Evolutionary conservation across 1,140 invertebrate genomes (phyloP), one percentile per base, ranked within the genome.

Genomic region (Nautilus pompilius): DNA sequence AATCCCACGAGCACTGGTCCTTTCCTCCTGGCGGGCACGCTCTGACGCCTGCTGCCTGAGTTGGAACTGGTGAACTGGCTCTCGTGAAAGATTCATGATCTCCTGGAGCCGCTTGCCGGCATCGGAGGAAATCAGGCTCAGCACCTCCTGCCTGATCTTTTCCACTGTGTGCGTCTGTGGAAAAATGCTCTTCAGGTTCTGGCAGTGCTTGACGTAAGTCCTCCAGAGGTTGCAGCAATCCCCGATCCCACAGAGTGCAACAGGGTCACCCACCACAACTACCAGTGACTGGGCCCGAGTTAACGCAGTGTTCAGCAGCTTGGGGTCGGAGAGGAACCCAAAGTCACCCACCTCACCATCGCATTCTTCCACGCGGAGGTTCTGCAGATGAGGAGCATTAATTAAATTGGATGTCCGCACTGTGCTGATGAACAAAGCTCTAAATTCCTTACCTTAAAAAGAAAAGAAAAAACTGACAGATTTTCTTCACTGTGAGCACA

Each of bases 281-380:
- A 95, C 90, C 46, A 93, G 76, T 67, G 90, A 91, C 78, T 92
- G 91, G 0, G 92, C 91, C 62, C 93, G 81, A 0, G 93, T 94
- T 8, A 95, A 88, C 0, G 92, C 92, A 0, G 92, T 93, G 74
- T 93, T 94, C 0, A 94, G 74, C 1, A 95, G 82, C 71, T 92
- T 90, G 0, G 89, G 87, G 82, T 93, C 92, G 1, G 90, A 92
- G 5, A 95, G 75, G 75, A 94, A 93, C 1, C 92, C 91, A 74
- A 91, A 91, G 73, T 93, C 90, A 41, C 89, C 87, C 60, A 75
- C 83, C 60, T 76, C 71, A 61, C 62, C 62, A 33, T 72, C 74
- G 13, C 65, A 61, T 26, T 20, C 36, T 15, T 60, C 54, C 49
- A 74, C 45, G n/a, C 36, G 45, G n/a, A 66, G 48, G 13, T 48